phyloP scores from a whole-genome alignment of 2,113 vertebrate species.

The Chaetodon auriga region DNA sequence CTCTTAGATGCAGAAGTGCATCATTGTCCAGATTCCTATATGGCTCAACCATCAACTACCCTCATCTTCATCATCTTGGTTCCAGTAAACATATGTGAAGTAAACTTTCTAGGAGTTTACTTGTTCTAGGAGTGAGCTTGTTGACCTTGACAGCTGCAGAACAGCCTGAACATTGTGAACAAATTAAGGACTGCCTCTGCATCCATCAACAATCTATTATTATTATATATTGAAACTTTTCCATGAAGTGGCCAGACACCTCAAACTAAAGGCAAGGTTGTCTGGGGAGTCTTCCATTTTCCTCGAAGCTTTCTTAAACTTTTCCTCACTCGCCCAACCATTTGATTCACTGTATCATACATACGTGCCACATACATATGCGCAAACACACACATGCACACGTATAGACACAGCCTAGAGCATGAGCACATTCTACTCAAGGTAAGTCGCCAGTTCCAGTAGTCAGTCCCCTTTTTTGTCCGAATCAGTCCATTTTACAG shows the following conservation, averaged over 20 bases:
- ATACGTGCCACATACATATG: slow-evolving; percentile 13
- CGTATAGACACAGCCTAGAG: background rate
- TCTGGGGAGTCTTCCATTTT: background rate
- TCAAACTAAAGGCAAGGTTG: background rate
- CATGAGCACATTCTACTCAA: slow-evolving; percentile 12
- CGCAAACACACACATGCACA: slow-evolving; percentile 25
- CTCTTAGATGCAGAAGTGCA: background rate
- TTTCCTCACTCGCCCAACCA: background rate
- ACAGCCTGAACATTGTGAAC: background rate
- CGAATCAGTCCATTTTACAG: slow-evolving; percentile 40
- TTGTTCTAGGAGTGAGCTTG: background rate
- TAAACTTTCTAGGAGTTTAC: background rate
- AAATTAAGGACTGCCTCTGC: background rate
- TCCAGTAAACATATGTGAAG: background rate
- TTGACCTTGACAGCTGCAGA: slow-evolving; percentile 8
- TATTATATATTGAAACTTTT: background rate
- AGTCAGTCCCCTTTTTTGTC: slow-evolving; percentile 39
- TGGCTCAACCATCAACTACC: background rate
- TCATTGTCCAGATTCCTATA: background rate
- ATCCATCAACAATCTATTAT: background rate
- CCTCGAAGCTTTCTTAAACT: background rate
- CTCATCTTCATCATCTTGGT: too few relatives aligned
- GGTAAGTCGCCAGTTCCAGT: slow-evolving; percentile 21
- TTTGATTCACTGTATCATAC: background rate
- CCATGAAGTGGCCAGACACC: background rate